Base-by-base conservation (phyloP, 2,888 invertebrate species). In the Hirtodrosophila cameraria region DNA sequence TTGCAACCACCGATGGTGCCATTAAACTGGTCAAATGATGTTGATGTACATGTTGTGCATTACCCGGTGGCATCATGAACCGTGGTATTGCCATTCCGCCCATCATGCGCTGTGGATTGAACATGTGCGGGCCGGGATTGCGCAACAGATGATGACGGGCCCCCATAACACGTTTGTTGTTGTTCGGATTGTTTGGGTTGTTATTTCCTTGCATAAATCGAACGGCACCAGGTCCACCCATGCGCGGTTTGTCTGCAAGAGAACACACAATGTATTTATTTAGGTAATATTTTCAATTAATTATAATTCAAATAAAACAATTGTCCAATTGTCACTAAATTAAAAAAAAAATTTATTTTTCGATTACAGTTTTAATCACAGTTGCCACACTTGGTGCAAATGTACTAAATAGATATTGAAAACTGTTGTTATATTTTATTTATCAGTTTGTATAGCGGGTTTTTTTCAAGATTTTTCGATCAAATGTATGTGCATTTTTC, bases 171-270 rank as follows among this genome's bases (percentile, higher is more conserved):
- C 57, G 65, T 46, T 59, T 74, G 41, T 49, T 74, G 41, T 49
- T 71, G 35, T 57, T 70, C 2, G 33, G 55, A 15, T 50, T 65
- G 23, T 50, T 42, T n/a, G n/a, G n/a, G 27, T 38, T 53, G 38
- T 71, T 83, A 49, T 75, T 83, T 58, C 84, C 87, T n/a, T 87
- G 82, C 68, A 89, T 89, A 38, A 64, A 78, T 11, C 87, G 80
- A 45, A 58, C 67, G 1, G 64, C 64, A 3, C 59, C 61, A 11
- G 53, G 28, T 16, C 79, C 78, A 12, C 63, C 45, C 60, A 80
- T 60, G 27, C 80, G 77, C 3, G 55, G 60, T 59, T 89, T 89
- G 18, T 89, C 89, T 87, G 61, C 4, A 63, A 55, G 23, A 27
- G 4, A 12, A 25, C n/a, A n/a, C n/a, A n/a, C n/a, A n/a, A n/a